phyloP scores from a whole-genome alignment of 2,888 invertebrate genomes.

The Mycalesis mineus region DNA sequence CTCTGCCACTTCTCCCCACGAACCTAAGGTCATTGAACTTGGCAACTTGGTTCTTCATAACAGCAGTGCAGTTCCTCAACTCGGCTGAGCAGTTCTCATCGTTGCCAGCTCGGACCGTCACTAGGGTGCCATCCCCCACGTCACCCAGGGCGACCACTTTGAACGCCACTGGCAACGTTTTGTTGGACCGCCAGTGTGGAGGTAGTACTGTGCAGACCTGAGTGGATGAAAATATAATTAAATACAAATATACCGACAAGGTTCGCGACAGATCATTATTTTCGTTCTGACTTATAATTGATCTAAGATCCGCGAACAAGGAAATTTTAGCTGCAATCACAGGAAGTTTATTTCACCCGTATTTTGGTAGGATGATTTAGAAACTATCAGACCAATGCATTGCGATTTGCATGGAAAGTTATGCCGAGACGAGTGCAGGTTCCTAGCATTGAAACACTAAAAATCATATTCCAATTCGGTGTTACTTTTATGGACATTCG shows the following conservation, averaged over 20 bases:
- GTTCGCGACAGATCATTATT: no score
- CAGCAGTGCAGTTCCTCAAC: constrained; percentile 93
- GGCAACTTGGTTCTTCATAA: constrained; percentile 98
- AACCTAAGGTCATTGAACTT: constrained; percentile 98
- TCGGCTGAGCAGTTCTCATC: constrained; percentile 98
- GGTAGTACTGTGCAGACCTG: constrained; percentile 92
- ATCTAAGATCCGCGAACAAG: no score
- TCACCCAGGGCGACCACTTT: constrained; percentile 96
- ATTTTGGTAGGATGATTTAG: no score
- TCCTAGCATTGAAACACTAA: no score
- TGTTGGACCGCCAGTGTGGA: constrained; percentile 97
- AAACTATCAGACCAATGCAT: no score
- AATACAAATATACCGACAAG: not conserved
- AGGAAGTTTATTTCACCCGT: no score
- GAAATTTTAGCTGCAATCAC: no score
- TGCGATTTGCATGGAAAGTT: no score
- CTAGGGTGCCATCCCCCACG: constrained; percentile 95
- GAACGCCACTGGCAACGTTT: constrained; percentile 96
- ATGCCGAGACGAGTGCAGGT: no score
- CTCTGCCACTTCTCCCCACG: constrained; percentile 97
- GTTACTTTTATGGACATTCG: no score
- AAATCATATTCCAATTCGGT: no score
- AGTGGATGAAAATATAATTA: constrained; percentile 6
- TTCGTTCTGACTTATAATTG: no score
- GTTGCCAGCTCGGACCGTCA: constrained; percentile 95